Percentiles rank a stretch among this genome's conserved stretches.
Conservation (phyloP, 2,888 invertebrate genomes). For the Masnerella sp. region DNA sequence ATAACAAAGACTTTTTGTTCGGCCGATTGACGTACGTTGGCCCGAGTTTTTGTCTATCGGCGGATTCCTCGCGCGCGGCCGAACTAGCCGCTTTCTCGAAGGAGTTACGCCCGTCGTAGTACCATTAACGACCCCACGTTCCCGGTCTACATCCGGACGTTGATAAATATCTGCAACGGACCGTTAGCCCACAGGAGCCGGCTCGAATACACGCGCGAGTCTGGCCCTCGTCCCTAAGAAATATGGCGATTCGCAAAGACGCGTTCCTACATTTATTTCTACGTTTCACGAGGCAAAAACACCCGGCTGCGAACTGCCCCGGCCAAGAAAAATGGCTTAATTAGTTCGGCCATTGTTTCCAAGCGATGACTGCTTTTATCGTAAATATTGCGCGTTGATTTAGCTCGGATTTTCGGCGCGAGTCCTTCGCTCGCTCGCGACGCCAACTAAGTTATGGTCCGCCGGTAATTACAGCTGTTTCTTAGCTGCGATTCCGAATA, state of each 20-base stretch:
- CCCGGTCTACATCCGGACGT: conserved; percentile 61
- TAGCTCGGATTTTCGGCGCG: neutral
- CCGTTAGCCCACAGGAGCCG: conserved; percentile 60
- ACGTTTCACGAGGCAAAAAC: conserved; percentile 56
- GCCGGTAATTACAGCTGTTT: too few relatives aligned
- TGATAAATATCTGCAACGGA: conserved; percentile 62
- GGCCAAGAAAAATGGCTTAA: conserved; percentile 47
- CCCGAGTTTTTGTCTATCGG: conserved; percentile 43
- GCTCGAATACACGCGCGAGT: conserved; percentile 50
- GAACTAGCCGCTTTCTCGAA: conserved; percentile 56
- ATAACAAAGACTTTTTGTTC: conserved; percentile 56
- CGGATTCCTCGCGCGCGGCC: conserved; percentile 39
- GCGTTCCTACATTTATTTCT: conserved; percentile 56
- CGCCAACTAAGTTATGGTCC: too few relatives aligned
- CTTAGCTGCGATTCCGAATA: too few relatives aligned
- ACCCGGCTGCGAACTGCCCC: conserved; percentile 18
- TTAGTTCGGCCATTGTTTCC: conserved; percentile 38
- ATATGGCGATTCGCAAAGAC: conserved; percentile 58
- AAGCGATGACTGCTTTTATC: conserved; percentile 39
- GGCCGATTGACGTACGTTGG: conserved; percentile 45
- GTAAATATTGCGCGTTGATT: conserved; percentile 37
- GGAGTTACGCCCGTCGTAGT: conserved; percentile 58
- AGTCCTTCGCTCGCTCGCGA: conserved; percentile 62
- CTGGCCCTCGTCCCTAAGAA: conserved; percentile 58
- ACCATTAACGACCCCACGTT: conserved; percentile 59